Evolutionary conservation across 2,113 vertebrate genomes (phyloP), one percentile per base, ranked within the genome.

Genomic region (Ginglymostoma cirratum): DNA sequence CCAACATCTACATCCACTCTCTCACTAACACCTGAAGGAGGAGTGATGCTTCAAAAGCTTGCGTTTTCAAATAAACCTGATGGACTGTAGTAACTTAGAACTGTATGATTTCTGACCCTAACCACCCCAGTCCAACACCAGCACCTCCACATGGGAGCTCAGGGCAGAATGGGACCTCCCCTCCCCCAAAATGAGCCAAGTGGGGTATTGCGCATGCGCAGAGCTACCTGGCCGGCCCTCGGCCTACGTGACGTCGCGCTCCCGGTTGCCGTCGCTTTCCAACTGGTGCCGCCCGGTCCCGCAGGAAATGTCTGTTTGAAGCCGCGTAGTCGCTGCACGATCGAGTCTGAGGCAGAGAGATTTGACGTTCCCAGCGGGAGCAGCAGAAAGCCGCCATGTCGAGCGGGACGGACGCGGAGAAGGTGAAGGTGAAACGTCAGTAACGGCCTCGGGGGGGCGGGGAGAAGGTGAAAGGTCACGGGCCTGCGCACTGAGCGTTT

Each of bases 341-440:
- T 30, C 21, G 8, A 48, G 38, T 2, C n/a, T 2, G 65, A 7
- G 8, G 92, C 21, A n/a, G 23, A 30, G 17, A 66, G 21, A 21
- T 23, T 45, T 72, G 24, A 10, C 0, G 5, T 12, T 0, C 23
- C 38, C 38, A 38, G 21, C 10, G 93, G 55, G 55, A 48, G 66
- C 89, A 38, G 61, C 34, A 38, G 2, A 61, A 38, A 30, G 92
- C n/a, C 92, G 92, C 23, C 92, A 94, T 95, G 93, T 45, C 93
- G 67, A 72, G 8, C 93, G 93, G 70, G 67, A 55, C 38, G 10
- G 93, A 95, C 6, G 24, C n/a, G 38, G 93, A 72, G 93, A 95
- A 95, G 67, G 23, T 42, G 38, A 95, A 95, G 93, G 93, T 95
- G 42, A 93, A 12, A 19, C 89, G 89, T 92, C 89, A 92, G 0